phyloP scores from a whole-genome alignment of 2,113 vertebrate genomes.

The Scytalopus superciliaris region DNA sequence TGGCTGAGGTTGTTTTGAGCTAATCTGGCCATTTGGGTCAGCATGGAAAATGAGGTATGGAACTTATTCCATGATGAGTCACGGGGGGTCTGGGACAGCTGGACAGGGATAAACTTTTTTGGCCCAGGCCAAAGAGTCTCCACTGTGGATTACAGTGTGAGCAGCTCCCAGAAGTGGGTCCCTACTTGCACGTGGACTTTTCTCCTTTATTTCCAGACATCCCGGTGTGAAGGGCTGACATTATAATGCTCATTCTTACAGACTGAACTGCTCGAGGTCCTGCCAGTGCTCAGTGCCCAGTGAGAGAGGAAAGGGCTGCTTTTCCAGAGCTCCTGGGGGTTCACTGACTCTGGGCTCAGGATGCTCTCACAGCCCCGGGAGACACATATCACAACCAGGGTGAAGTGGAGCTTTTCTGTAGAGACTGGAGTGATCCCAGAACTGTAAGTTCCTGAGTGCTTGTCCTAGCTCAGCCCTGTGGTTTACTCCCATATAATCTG shows the following conservation, averaged over 20 bases:
- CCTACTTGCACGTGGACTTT: background rate
- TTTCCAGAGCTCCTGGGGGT: background rate
- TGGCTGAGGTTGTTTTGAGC: background rate
- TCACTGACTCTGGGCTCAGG: background rate
- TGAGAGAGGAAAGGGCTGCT: background rate
- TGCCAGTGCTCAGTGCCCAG: background rate
- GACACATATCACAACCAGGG: fast-evolving
- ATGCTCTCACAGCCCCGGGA: background rate
- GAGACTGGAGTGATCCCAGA: background rate
- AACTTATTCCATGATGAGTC: background rate
- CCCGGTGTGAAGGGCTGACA: background rate
- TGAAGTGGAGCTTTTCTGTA: background rate
- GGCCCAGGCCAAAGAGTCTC: background rate
- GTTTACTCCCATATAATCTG: slow-evolving; percentile 1
- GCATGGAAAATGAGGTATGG: slow-evolving; percentile 5
- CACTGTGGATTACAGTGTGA: background rate
- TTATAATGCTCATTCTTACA: background rate
- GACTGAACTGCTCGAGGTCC: background rate
- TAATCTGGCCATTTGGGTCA: background rate
- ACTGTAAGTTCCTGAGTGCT: background rate
- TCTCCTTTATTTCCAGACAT: background rate
- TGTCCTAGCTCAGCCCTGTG: background rate
- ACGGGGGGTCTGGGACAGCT: background rate
- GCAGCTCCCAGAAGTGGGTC: background rate
- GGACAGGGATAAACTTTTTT: background rate